These are phyloP conservation scores for Vidua chalybeata DNA, from an alignment of 2,113 vertebrate species.

Conservation along the genomic window DNA sequence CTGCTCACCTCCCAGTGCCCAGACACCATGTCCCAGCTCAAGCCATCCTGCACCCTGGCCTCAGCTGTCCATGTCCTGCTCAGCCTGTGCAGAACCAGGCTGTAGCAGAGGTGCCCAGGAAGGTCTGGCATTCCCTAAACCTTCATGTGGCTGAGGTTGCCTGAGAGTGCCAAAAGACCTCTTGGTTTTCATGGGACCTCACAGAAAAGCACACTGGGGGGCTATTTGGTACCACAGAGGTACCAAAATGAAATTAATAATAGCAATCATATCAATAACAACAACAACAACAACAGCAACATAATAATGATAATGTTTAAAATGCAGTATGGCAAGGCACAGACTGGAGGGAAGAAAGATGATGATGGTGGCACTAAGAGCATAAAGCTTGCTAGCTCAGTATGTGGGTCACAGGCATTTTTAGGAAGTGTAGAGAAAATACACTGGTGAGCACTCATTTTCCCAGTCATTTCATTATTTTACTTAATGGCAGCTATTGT, in stretches of 20 bases:
- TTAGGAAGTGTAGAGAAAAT: neutral
- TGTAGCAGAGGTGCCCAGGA: neutral
- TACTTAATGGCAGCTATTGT: constrained; percentile 4
- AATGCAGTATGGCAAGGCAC: neutral
- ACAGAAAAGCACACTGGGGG: neutral
- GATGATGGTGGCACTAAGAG: neutral
- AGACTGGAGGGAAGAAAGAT: neutral
- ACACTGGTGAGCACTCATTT: neutral
- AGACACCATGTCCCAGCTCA: neutral
- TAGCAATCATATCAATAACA: neutral
- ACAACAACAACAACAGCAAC: neutral
- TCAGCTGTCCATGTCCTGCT: neutral
- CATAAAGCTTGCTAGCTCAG: neutral
- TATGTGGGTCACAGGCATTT: neutral
- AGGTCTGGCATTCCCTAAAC: neutral
- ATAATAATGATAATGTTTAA: neutral
- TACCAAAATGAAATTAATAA: neutral
- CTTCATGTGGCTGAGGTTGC: neutral
- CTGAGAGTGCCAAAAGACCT: neutral
- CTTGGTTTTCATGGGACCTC: neutral
- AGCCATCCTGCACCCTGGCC: neutral
- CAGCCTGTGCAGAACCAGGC: neutral
- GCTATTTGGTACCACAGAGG: neutral
- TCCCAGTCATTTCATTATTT: constrained; percentile 5
- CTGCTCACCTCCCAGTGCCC: neutral